Evolutionary conservation across 2,797 vertebrate genomes (phyloP).

Genomic region (Scleropages formosus): DNA sequence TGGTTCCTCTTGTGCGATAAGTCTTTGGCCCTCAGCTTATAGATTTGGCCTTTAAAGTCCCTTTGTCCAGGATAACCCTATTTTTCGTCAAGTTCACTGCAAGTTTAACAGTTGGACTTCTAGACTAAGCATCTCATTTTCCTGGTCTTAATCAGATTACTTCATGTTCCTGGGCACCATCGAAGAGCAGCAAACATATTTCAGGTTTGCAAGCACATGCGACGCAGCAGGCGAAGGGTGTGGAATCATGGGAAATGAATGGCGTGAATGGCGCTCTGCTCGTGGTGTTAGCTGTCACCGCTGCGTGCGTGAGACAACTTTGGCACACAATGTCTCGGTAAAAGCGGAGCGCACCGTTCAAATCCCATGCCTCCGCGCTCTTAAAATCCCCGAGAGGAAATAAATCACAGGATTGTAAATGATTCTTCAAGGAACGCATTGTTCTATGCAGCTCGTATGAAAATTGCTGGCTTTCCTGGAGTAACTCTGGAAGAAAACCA

Average conservation of each 20-base stretch:
- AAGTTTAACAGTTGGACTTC: constrained; percentile 40
- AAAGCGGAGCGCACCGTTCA: constrained; percentile 18
- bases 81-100: constrained; percentile 44
- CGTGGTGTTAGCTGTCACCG: background rate
- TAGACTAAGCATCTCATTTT: constrained; percentile 35
- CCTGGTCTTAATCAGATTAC: constrained; percentile 34
- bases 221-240: constrained; percentile 17
- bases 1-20: constrained; percentile 28
- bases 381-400: constrained; percentile 27
- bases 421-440: constrained; percentile 38
- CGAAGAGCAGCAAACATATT: constrained; percentile 38
- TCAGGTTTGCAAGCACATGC: constrained; percentile 28
- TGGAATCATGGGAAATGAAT: background rate
- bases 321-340: constrained; percentile 12
- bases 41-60: constrained; percentile 19
- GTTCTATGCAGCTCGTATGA: constrained; percentile 31
- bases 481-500: constrained; percentile 31
- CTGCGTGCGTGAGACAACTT: background rate
- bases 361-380: constrained; percentile 17
- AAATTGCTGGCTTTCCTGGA: constrained; percentile 33
- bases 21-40: constrained; percentile 13
- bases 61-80: constrained; percentile 31
- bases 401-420: constrained; percentile 40
- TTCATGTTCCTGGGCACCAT: constrained; percentile 30
- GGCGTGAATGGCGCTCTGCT: background rate